Percentiles rank a stretch among this genome's conserved stretches.
Conservation (phyloP, 2,797 vertebrate species). For the Enteromius radiatus region DNA sequence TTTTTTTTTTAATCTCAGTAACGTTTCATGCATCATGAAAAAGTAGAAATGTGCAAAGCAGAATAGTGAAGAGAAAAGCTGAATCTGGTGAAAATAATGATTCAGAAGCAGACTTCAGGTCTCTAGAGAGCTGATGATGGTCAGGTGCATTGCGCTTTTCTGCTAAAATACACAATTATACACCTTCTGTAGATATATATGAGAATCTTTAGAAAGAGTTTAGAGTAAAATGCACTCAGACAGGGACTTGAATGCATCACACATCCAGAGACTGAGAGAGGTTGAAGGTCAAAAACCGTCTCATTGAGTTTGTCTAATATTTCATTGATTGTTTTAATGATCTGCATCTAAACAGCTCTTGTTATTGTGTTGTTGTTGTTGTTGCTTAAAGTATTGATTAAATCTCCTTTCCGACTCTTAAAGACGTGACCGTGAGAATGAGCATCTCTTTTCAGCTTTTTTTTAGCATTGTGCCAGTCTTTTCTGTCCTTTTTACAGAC, state of each 20-base stretch:
- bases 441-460: background rate
- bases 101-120: background rate
- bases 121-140: conserved; percentile 14
- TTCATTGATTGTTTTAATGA: background rate
- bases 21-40: background rate
- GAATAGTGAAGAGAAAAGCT: background rate
- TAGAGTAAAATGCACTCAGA: background rate
- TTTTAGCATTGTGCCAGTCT: background rate
- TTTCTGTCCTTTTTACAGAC: background rate
- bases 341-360: background rate
- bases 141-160: background rate
- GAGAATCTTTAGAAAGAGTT: background rate
- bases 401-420: background rate
- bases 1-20: background rate
- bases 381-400: background rate
- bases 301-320: background rate
- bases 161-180: background rate
- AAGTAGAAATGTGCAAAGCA: background rate
- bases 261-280: background rate
- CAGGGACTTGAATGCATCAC: background rate
- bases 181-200: background rate
- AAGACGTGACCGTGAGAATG: background rate
- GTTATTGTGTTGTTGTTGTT: background rate
- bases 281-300: background rate
- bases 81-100: background rate